Conservation (phyloP, 2,113 vertebrate genomes). For the Dromiciops gliroides region DNA sequence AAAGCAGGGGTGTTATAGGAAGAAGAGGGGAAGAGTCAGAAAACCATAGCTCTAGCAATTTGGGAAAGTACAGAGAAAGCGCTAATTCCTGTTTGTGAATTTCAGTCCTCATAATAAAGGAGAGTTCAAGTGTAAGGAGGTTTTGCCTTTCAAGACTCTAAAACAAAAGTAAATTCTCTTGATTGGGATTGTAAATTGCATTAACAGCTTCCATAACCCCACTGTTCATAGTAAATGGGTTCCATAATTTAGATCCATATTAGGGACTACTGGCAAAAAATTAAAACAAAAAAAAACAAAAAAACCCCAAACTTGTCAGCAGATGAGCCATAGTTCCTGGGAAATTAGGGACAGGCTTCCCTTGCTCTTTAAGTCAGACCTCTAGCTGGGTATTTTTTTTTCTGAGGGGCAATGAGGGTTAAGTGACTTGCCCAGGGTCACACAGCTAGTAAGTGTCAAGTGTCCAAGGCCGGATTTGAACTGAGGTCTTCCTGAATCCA, state of each 20-base stretch:
- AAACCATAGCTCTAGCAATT: neutral
- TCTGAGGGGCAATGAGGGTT: too few species aligned
- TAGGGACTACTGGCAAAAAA: neutral
- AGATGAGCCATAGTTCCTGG: neutral
- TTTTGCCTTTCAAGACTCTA: neutral
- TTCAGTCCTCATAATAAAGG: neutral
- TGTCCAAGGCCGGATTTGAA: too few species aligned
- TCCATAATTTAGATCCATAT: neutral
- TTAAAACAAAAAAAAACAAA: neutral
- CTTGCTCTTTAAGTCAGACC: neutral
- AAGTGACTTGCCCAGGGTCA: too few species aligned
- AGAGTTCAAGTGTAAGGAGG: neutral
- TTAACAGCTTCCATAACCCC: neutral
- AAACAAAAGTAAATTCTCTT: neutral
- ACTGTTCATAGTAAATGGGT: neutral
- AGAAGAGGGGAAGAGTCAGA: neutral
- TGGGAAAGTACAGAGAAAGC: neutral
- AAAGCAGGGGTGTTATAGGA: neutral
- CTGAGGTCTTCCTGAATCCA: too few species aligned
- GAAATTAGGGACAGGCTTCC: neutral
- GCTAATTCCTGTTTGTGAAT: neutral
- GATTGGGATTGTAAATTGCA: neutral
- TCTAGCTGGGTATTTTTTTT: neutral
- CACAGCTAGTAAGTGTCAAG: too few species aligned
- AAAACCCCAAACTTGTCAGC: neutral